These are phyloP conservation scores for Gorilla gorilla DNA, from an alignment of 2,113 vertebrate genomes.

Conservation along the genomic window DNA sequence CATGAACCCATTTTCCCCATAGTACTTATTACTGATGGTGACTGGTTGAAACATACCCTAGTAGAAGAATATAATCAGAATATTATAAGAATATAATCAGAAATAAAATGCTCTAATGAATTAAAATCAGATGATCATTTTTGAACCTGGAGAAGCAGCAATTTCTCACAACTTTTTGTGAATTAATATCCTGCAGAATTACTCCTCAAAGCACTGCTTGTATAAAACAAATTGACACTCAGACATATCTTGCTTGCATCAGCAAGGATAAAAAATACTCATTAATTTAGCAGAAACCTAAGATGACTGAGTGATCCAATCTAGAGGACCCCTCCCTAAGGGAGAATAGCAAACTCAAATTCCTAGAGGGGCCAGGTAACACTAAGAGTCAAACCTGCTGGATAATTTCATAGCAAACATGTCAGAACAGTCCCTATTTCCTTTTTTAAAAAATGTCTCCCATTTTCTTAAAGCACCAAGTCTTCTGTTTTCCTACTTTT, in stretches of 20 bases:
- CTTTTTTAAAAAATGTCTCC: neutral
- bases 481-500: neutral
- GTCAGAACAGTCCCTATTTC: neutral
- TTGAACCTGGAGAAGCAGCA: neutral
- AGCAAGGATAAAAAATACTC: neutral
- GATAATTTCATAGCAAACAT: neutral
- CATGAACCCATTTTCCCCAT: neutral
- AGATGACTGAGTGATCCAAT: neutral
- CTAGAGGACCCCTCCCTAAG: neutral
- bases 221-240: neutral
- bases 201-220: neutral
- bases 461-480: neutral
- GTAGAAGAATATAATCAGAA: conserved; percentile 37
- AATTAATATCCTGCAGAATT: conserved; percentile 47
- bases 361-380: neutral
- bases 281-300: neutral
- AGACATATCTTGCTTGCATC: conserved; percentile 12
- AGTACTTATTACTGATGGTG: neutral
- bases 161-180: neutral
- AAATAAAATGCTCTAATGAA: conserved; percentile 42
- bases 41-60: conserved; percentile 16
- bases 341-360: neutral
- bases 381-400: neutral
- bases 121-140: conserved; percentile 14
- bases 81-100: neutral